Evolutionary conservation across 2,888 invertebrate genomes (phyloP), one percentile per base, ranked within the genome.

Genomic region (Lycophotia porphyrea): DNA sequence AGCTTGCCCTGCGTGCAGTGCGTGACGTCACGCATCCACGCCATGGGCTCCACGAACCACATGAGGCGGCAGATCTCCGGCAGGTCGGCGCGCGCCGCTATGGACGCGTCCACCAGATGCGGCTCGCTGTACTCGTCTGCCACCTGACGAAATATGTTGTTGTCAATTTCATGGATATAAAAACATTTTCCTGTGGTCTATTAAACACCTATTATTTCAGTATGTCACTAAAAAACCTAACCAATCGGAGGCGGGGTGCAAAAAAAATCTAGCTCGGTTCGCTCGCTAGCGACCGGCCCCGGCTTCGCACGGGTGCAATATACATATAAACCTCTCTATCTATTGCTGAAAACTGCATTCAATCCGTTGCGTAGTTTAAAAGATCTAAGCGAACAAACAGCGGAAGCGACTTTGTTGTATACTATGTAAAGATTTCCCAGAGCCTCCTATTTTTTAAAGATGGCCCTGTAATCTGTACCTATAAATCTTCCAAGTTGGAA

Each of bases 1-100:
- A 99, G 97, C 94, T 99, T 99, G 58, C 99, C 99, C 90, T 98
- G 97, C 24, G 98, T 97, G 75, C 96, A 97, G 88, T 97, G 97
- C 60, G 97, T 95, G 65, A 98, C 97, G 88, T 97, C 97, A 69
- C 97, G 96, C 99, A 99, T 99, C 99, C 99, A 99, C 21, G 97
- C 96, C 90, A 99, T 97, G 1, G 99, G 99, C 95, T 99, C 99
- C 81, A 99, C 97, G 95, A 99, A 99, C 93, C 98, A 97, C 87
- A 98, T 98, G 88, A 97, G 97, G 7, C 97, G 97, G 92, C 99
- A 99, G 70, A 94, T 91, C 74, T 96, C 95, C 8, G 91, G 88
- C 42, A 90, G 84, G 81, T 93, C 93, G 0, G 89, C 93, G 58
- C 93, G 93, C 2, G 89, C 89, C 49, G 91, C 92, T 4, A 95